phyloP scores from a whole-genome alignment of 2,888 invertebrate genomes.

The Entomobrya multifasciata region DNA sequence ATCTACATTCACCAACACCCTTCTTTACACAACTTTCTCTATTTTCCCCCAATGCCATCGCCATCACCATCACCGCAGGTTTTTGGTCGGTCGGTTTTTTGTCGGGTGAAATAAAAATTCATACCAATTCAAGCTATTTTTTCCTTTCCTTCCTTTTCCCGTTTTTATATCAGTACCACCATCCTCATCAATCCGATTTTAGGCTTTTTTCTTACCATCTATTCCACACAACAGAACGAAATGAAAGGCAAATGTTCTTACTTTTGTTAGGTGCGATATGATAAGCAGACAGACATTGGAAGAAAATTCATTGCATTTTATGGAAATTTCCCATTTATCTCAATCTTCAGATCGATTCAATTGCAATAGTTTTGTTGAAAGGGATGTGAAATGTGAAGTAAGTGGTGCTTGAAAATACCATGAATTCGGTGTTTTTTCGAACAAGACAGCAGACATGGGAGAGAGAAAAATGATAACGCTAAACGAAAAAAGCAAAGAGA shows the following conservation, averaged over 20 bases:
- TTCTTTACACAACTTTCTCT: background rate
- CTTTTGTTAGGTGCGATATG: background rate
- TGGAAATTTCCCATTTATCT: background rate
- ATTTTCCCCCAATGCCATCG: background rate
- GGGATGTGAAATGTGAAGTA: background rate
- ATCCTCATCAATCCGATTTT: background rate
- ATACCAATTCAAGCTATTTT: background rate
- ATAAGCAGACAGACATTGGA: too few relatives aligned
- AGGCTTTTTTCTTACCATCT: background rate
- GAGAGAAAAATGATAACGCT: background rate
- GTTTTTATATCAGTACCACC: background rate
- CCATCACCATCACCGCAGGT: background rate
- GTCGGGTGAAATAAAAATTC: background rate
- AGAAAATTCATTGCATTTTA: slow-evolving; percentile 18
- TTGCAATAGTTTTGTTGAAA: background rate
- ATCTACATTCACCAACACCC: too few relatives aligned
- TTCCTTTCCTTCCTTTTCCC: background rate
- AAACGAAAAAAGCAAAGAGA: background rate
- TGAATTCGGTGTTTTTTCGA: background rate
- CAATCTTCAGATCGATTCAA: background rate
- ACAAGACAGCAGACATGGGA: background rate
- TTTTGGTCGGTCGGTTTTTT: background rate
- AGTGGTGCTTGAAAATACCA: background rate
- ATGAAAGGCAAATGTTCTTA: background rate
- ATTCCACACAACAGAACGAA: background rate